phyloP scores from a whole-genome alignment of 2,113 vertebrate genomes.

The Dinomys branickii region DNA sequence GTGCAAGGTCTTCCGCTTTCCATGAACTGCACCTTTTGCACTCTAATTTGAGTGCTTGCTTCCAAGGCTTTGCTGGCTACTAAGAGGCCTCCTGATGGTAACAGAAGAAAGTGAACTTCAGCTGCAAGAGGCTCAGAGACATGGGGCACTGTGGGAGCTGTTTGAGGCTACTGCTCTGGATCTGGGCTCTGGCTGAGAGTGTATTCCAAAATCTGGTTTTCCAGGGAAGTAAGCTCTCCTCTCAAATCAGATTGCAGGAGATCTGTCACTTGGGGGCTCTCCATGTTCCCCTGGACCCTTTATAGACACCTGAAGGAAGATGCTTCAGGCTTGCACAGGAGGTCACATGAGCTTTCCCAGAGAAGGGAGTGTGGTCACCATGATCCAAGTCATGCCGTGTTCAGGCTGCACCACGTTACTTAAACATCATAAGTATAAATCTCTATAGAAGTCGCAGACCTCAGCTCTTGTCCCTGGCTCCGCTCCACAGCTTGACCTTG shows the following conservation, averaged over 20 bases:
- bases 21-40: background rate
- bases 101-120: background rate
- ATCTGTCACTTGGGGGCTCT: background rate
- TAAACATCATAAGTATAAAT: background rate
- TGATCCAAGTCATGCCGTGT: accelerated
- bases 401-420: no score
- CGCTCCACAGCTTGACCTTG: accelerated
- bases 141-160: accelerated
- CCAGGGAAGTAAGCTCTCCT: background rate
- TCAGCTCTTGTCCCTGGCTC: background rate
- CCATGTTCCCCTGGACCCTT: accelerated
- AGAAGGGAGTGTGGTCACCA: accelerated
- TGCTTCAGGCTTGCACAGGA: background rate
- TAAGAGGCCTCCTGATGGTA: background rate
- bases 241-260: background rate
- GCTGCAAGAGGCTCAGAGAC: background rate
- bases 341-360: background rate
- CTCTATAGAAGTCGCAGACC: background rate
- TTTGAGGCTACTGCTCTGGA: accelerated
- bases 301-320: no score
- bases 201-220: background rate
- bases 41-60: background rate
- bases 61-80: background rate
- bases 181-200: background rate
- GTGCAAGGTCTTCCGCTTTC: background rate